Base-by-base conservation (phyloP, 2,113 vertebrate species). In the Conger conger region DNA sequence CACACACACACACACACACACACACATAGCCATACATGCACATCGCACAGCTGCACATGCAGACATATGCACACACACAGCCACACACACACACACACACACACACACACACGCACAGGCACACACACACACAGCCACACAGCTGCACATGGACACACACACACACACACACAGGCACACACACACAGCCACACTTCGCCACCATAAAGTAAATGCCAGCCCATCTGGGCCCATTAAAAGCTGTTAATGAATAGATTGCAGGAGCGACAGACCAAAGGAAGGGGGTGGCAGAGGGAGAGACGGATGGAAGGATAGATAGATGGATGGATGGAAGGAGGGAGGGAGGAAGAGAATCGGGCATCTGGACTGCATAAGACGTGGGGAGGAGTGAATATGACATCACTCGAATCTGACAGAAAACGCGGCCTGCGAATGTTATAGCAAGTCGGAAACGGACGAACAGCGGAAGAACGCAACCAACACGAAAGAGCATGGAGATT, bases 231-330 rank as follows among this genome's bases (percentile, higher is more conserved):
- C 86, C 91, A 92, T 92, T 94, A 92, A 92, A 91, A 92, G 89
- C 93, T 92, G 91, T 94, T 94, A 95, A 95, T 94, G 93, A 94
- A 95, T 91, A 93, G 91, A 90, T 87, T 87, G 88, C 85, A 87
- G 87, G 87, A 87, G 88, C 89, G 81, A 89, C 86, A 86, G 90
- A 90, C 92, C 90, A 92, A 93, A 92, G 92, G 92, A 90, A 90
- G 81, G 88, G 88, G 89, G 88, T 73, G 85, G 87, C 85, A 63
- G 86, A 89, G 88, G 83, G 82, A 86, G 89, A 89, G 82, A 87
- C 87, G 86, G 86, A 88, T 86, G 85, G 83, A 50, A 13, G 92
- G 92, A 90, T 90, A 79, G 88, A 88, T 87, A n/a, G n/a, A n/a
- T n/a, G n/a, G n/a, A n/a, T n/a, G n/a, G n/a, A n/a, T n/a, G 88